Base-by-base conservation (phyloP, 1,140 invertebrate species). In the Holcopasites calliopsidis region DNA sequence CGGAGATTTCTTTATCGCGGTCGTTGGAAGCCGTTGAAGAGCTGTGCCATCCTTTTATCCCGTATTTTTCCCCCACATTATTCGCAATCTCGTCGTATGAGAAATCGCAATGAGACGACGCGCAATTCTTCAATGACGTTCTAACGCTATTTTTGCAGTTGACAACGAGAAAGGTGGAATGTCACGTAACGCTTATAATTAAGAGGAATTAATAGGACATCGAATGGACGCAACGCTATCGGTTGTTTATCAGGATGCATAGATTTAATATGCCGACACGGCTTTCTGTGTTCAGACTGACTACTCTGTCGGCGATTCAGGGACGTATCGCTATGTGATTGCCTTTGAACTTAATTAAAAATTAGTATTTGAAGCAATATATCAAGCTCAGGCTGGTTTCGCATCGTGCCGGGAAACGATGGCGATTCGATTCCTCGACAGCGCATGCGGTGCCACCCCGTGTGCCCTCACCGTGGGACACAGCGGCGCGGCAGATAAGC, bases 1-100 rank as follows among this genome's bases (percentile, higher is more conserved):
- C 44, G 23, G 31, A 31, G 44, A 62, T 72, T 72, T 72, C 58
- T 72, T 72, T 72, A 64, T 64, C 58, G n/a, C 5, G 1, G 8
- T 31, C n/a, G n/a, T n/a, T n/a, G n/a, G n/a, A n/a, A n/a, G n/a
- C n/a, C 16, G n/a, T 33, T 21, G 13, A 18, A 57, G 5, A 5
- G 1, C 8, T 6, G 3, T 21, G 6, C 7, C 11, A 0, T 18
- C 21, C 3, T 50, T 35, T 26, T 35, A 5, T 35, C 13, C 6
- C 11, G 6, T 47, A 26, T 35, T 13, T 35, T 50, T 38, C 3
- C 16, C 3, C 5, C 3, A n/a, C 35, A n/a, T 38, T 40, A 23
- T 21, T 10, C 8, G 21, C 16, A 7, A 52, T 35, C 61, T 35
- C 3, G 3, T 1, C n/a, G 47, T 35, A 52, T 8, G 47, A 47